These are phyloP conservation scores for Chaetodon trifascialis DNA, from an alignment of 2,113 vertebrate genomes.

Conservation along the genomic window DNA sequence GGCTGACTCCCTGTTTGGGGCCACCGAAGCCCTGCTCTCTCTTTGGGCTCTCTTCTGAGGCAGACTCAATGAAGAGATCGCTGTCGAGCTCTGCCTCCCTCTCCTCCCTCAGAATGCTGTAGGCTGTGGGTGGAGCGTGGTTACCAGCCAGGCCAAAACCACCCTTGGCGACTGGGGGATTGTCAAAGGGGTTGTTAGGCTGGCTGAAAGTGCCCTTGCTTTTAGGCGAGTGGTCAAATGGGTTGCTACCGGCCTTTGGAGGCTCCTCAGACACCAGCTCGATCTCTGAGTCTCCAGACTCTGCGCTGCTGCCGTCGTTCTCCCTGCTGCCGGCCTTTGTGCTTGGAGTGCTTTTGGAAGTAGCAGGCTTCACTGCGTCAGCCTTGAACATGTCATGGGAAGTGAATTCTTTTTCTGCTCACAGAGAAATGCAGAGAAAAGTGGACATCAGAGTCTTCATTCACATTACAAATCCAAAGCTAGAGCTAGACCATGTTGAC, in stretches of 20 bases:
- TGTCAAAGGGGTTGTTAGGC: slow-evolving; percentile 85
- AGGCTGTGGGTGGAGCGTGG: slow-evolving; percentile 88
- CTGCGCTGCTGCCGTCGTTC: slow-evolving; percentile 90
- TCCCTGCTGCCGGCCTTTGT: slow-evolving; percentile 80
- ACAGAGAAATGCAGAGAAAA: slow-evolving; percentile 77
- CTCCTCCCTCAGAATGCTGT: slow-evolving; percentile 97
- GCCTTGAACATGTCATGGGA: slow-evolving; percentile 78
- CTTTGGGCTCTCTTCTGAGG: slow-evolving; percentile 97
- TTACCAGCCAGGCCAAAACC: slow-evolving; percentile 88
- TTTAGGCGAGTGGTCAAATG: slow-evolving; percentile 85
- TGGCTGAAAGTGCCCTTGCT: slow-evolving; percentile 88
- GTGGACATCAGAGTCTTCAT: slow-evolving; percentile 1
- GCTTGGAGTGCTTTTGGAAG: slow-evolving; percentile 62
- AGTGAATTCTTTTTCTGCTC: slow-evolving; percentile 82
- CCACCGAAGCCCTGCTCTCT: slow-evolving; percentile 91
- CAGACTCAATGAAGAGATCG: slow-evolving; percentile 96
- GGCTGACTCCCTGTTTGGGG: slow-evolving; percentile 80
- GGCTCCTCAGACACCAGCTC: slow-evolving; percentile 96
- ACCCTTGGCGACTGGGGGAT: slow-evolving; percentile 83
- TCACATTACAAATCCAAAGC: slow-evolving; percentile 26
- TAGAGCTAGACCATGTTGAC: not conserved
- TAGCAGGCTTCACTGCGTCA: slow-evolving; percentile 67
- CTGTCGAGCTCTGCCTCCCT: slow-evolving; percentile 97
- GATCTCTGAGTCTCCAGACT: slow-evolving; percentile 96
- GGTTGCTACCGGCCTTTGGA: slow-evolving; percentile 74